Evolutionary conservation across 1,140 invertebrate species (phyloP).

Genomic region (Cryptotermes secundus): DNA sequence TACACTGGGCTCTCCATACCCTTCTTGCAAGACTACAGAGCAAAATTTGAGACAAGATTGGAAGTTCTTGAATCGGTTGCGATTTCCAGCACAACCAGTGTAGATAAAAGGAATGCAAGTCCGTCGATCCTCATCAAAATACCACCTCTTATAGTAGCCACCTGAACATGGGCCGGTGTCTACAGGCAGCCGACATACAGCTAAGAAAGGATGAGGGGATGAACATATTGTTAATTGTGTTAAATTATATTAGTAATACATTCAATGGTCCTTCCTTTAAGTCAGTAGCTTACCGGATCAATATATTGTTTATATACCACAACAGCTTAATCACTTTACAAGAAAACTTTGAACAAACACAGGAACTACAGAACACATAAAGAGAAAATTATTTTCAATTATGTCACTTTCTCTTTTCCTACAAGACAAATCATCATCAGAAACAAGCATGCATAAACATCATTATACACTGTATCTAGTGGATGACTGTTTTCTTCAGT

Average conservation of each 20-base stretch:
- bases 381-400: too few relatives aligned
- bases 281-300: not conserved
- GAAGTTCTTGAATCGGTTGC: slow-evolving; percentile 73
- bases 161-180: slow-evolving; percentile 70
- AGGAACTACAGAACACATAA: too few relatives aligned
- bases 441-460: too few relatives aligned
- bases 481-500: too few relatives aligned
- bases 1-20: slow-evolving; percentile 6
- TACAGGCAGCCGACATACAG: slow-evolving; percentile 63
- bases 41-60: slow-evolving; percentile 66
- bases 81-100: slow-evolving; percentile 77
- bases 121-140: slow-evolving; percentile 71
- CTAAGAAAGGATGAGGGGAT: slow-evolving; percentile 45
- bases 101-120: slow-evolving; percentile 77
- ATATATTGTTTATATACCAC: too few relatives aligned
- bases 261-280: not conserved
- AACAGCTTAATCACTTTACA: too few relatives aligned
- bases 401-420: too few relatives aligned
- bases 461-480: too few relatives aligned
- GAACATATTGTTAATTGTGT: not conserved
- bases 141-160: slow-evolving; percentile 67
- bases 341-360: too few relatives aligned
- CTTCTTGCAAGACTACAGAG: slow-evolving; percentile 48
- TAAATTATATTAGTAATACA: not conserved
- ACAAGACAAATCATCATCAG: too few relatives aligned